phyloP scores from a whole-genome alignment of 2,113 vertebrate genomes.

The Reinhardtius hippoglossoides region DNA sequence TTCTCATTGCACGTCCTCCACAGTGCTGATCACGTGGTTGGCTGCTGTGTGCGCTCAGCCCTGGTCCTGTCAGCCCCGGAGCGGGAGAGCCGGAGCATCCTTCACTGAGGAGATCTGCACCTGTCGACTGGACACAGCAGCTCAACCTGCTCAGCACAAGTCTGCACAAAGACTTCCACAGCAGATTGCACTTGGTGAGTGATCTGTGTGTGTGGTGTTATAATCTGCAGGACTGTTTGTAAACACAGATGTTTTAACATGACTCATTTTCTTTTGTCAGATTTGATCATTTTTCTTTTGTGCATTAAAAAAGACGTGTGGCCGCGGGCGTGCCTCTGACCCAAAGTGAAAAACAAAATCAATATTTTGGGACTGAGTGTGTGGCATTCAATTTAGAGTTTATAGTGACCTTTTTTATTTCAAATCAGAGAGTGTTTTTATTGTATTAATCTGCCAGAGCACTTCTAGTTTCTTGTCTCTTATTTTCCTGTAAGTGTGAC shows the following conservation, averaged over 20 bases:
- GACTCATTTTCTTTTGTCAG: neutral
- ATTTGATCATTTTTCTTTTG: neutral
- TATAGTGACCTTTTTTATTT: neutral
- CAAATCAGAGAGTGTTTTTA: too few species aligned
- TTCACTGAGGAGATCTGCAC: conserved; percentile 47
- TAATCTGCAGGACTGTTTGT: conserved; percentile 7
- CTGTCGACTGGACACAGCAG: conserved; percentile 52
- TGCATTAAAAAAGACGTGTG: neutral
- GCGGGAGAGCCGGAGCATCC: conserved; percentile 51
- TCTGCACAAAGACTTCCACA: conserved; percentile 25
- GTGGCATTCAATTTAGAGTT: neutral
- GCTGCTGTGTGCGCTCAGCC: conserved; percentile 51
- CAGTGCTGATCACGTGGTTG: conserved; percentile 70
- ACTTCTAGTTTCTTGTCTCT: too few species aligned
- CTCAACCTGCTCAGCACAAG: conserved; percentile 32
- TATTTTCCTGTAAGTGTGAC: neutral
- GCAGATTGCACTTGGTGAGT: conserved; percentile 52
- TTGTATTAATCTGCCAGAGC: too few species aligned
- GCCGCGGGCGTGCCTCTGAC: neutral
- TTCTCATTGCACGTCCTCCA: conserved; percentile 44
- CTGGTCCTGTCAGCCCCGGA: conserved; percentile 17
- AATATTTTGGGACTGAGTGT: neutral
- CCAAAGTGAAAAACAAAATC: neutral
- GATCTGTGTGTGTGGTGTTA: neutral
- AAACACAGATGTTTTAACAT: conserved; percentile 1